Percentiles rank a stretch among this genome's conserved stretches.
phyloP scores from a whole-genome alignment of 2,113 vertebrate genomes.

The Bos indicus region DNA sequence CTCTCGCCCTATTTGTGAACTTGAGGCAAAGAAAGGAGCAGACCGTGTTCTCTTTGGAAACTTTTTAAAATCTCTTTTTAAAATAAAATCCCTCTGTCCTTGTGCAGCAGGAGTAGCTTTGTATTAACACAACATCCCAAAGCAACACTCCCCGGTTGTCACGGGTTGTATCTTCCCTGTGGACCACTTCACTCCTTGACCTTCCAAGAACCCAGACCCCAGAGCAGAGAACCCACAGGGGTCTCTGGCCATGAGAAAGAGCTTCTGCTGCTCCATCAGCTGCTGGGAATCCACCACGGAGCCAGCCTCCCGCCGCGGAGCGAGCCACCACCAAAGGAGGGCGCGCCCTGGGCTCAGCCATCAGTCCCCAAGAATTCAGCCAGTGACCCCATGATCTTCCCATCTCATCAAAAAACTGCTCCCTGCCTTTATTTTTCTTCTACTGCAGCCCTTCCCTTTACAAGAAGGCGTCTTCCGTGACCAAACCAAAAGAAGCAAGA shows the following conservation, averaged over 20 bases:
- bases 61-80: background rate
- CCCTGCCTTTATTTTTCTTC: background rate
- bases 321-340: background rate
- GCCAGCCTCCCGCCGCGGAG: background rate
- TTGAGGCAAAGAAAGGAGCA: background rate
- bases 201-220: background rate
- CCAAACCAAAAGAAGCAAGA: background rate
- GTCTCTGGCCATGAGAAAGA: background rate
- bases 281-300: background rate
- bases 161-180: background rate
- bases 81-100: background rate
- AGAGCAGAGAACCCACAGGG: background rate
- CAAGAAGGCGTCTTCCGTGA: conserved; percentile 7
- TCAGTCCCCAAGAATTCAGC: background rate
- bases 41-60: background rate
- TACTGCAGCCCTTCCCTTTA: background rate
- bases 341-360: background rate
- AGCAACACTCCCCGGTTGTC: background rate
- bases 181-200: background rate
- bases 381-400: background rate
- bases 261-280: background rate
- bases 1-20: background rate
- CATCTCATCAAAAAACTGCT: background rate
- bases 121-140: background rate
- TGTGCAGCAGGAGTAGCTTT: background rate